Base-by-base conservation (phyloP, 2,113 vertebrate genomes). In the Sitta europaea region DNA sequence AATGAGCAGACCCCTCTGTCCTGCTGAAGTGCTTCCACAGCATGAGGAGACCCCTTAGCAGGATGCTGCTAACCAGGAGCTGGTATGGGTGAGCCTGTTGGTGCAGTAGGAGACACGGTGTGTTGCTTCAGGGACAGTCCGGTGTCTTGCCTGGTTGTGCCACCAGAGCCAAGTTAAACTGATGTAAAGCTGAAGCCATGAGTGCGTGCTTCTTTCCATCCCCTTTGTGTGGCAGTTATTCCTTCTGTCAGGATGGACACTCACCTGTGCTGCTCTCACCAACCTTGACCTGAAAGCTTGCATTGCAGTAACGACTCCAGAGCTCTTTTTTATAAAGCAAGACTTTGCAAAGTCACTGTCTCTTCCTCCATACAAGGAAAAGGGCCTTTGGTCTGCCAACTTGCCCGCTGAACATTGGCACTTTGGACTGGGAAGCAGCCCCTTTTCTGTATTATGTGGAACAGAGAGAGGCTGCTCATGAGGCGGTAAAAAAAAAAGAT, bases 81-180 rank as follows among this genome's bases (percentile, higher is more conserved):
- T 0, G 0, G 8, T 19, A 2, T 2, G 6, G 35, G 13, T 33
- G 36, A 29, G 23, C 9, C 54, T 78, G 48, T 40, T 62, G 29
- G 40, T 23, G 18, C 33, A 36, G 33, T 3, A 43, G 71, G 43
- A 43, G 31, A 27, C 43, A 36, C 9, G 3, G 2, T 50, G 42
- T 57, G 31, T 5, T 51, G 36, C 11, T 36, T 36, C 51, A 58
- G 71, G 71, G 21, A 35, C 35, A 75, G 21, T 5, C 10, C 43
- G 42, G 42, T 2, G 6, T 28, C 29, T 15, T 33, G 70, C 16
- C 70, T 57, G 59, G 42, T 24, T 50, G 35, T 48, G 59, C 24
- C 42, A 53, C 28, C 12, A n/a, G 22, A 55, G 33, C 62, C 40
- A 66, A 36, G 21, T 25, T 8, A 33, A 88, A 35, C 14, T 35